Base-by-base conservation (phyloP, 2,113 vertebrate species). In the Turdus rufiventris region DNA sequence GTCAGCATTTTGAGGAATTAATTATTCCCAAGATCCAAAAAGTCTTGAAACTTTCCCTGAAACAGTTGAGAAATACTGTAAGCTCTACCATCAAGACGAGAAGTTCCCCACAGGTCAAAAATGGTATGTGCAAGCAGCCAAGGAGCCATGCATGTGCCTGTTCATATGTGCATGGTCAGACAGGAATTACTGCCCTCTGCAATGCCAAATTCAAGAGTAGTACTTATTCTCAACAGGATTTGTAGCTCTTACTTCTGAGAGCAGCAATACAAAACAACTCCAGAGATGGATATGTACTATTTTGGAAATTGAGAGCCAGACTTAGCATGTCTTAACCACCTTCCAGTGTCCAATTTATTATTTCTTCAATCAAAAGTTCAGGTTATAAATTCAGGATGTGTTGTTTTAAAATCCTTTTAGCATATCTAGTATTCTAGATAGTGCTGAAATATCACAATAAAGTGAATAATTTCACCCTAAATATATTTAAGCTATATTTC, bases 161-260 rank as follows among this genome's bases (percentile, higher is more conserved):
- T 51, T 71, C 26, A 25, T 7, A 63, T 0, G 0, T 38, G 20
- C 5, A 6, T 29, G 14, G 50, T 61, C 61, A 53, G 65, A 43
- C 25, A 68, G 25, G 18, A 94, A 61, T 60, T 57, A 24, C 15
- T 51, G 36, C 21, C 42, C 28, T 75, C 62, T 53, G 12, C 26
- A 63, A 18, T n/a, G 68, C 7, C 34, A 33, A 1, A 54, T 29
- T 84, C 51, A 71, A 51, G 31, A 60, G 24, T 21, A 10, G 18
- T 4, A 43, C 6, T 50, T 60, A 36, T 36, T 51, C 40, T 57
- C 45, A 56, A 36, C 4, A 68, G 10, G 9, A 31, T 29, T 63
- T 48, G 18, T 42, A 77, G 19, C 10, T 74, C 28, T 68, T 75
- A 28, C 3, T 93, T 60, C 72, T 77, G n/a, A 53, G 17, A 77